Evolutionary conservation across 2,888 invertebrate genomes (phyloP).

Genomic region (Oxytorus armatus): DNA sequence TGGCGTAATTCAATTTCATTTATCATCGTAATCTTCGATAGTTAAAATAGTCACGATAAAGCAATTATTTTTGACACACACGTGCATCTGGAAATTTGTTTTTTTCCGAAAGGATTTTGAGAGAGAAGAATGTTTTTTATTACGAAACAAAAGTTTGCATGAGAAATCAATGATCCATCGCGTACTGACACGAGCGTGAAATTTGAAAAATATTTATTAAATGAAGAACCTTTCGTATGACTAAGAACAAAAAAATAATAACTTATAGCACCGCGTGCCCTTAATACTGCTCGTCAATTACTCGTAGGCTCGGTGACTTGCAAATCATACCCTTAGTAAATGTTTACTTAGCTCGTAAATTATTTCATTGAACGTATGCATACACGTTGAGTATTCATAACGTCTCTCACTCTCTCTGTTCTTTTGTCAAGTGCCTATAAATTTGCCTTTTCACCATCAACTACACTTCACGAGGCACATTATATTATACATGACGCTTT

Average conservation of each 20-base stretch:
- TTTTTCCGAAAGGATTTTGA: too few species aligned
- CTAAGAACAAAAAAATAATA: not conserved
- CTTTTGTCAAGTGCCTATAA: not conserved
- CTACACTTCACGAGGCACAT: not conserved
- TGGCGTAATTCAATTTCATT: not conserved
- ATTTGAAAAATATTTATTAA: not conserved
- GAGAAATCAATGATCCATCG: too few species aligned
- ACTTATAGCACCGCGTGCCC: not conserved
- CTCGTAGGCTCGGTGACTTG: slow-evolving; percentile 17
- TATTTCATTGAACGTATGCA: slow-evolving; percentile 44
- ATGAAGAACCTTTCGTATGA: not conserved
- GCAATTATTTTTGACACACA: too few species aligned
- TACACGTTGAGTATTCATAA: slow-evolving; percentile 12
- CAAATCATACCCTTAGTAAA: not conserved
- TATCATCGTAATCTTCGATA: too few species aligned
- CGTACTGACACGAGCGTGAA: too few species aligned
- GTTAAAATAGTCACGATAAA: too few species aligned
- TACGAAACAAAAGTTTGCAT: too few species aligned
- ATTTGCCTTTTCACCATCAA: slow-evolving; percentile 8
- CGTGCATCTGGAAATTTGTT: too few species aligned
- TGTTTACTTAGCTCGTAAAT: slow-evolving; percentile 36
- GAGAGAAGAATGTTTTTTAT: too few species aligned
- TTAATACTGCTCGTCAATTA: not conserved
- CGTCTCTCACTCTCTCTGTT: slow-evolving; percentile 7
- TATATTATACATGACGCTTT: not conserved